Evolutionary conservation across 2,113 vertebrate species (phyloP), one percentile per base, ranked within the genome.

Genomic region (Diadophis punctatus): DNA sequence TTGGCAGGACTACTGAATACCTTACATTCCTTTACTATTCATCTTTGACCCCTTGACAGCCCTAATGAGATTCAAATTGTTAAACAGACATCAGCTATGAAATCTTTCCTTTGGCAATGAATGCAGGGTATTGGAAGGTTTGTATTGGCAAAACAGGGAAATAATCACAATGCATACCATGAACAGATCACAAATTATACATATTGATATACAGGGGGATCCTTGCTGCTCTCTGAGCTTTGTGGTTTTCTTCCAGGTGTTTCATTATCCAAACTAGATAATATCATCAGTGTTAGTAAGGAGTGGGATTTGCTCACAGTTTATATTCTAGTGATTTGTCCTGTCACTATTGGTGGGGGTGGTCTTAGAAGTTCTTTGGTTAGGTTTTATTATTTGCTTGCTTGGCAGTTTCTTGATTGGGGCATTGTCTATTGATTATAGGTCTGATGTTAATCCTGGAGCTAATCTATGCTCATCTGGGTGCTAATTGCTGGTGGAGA

Each of bases 51-150:
- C 93, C 91, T 52, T 34, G 20, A 34, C 8, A 22, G 94, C 84
- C 43, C 56, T 55, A 7, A 51, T 89, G 92, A 86, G 94, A 51
- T 92, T 96, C 12, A 74, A 68, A 25, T 94, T 94, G 34, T 56
- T 56, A 8, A 95, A 90, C 18, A 85, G 39, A 5, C 43, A 11
- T 20, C 80, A 56, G 14, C 88, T 51, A 14, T 39, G 52, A 95
- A 93, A 87, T 46, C 16, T 49, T 49, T 56, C 93, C 43, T 91
- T 86, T 86, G 87, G 93, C 46, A 92, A 0, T 22, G 85, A 86
- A 20, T 1, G 0, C 4, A 80, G 89, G 84, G 90, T 92, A 95
- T 55, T 43, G 1, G 34, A 49, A 1, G 1, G 4, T 23, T 63
- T 87, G 89, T 92, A 30, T 49, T 43, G 85, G 23, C 14, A 3